Percentiles rank a stretch among this genome's conserved stretches.
phyloP scores from a whole-genome alignment of 1,140 invertebrate genomes.

The Caenorhabditis remanei region DNA sequence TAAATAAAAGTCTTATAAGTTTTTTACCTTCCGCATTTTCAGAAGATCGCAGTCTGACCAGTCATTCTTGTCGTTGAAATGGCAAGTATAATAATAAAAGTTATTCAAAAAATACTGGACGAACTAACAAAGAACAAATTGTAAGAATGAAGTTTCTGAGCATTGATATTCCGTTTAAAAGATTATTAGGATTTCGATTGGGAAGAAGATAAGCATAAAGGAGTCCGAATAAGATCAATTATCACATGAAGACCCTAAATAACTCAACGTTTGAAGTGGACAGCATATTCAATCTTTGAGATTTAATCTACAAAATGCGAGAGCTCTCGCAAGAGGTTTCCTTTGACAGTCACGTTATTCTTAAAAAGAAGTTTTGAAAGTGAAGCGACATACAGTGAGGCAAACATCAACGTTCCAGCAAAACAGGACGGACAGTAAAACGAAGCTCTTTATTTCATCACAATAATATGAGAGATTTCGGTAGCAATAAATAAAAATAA shows the following conservation, averaged over 20 bases:
- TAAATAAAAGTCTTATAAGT: not conserved
- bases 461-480: slow-evolving; percentile 24
- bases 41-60: slow-evolving; percentile 65
- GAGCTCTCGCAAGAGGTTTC: no score
- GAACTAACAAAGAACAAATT: slow-evolving; percentile 65
- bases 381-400: no score
- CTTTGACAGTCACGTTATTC: no score
- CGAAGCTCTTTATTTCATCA: slow-evolving; percentile 43
- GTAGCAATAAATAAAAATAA: not conserved
- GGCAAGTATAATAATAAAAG: slow-evolving; percentile 61
- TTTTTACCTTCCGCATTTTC: slow-evolving; percentile 45
- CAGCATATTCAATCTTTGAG: no score
- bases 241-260: no score
- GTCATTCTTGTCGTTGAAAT: slow-evolving; percentile 66
- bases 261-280: no score
- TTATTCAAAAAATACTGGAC: slow-evolving; percentile 62
- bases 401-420: no score
- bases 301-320: no score
- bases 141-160: slow-evolving; percentile 61
- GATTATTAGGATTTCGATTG: no score
- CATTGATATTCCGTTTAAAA: slow-evolving; percentile 62
- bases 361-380: no score
- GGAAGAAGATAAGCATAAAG: no score
- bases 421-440: not conserved
- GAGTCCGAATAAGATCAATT: no score